Conservation (phyloP, 2,113 vertebrate species). For the Pterocles orientalis region DNA sequence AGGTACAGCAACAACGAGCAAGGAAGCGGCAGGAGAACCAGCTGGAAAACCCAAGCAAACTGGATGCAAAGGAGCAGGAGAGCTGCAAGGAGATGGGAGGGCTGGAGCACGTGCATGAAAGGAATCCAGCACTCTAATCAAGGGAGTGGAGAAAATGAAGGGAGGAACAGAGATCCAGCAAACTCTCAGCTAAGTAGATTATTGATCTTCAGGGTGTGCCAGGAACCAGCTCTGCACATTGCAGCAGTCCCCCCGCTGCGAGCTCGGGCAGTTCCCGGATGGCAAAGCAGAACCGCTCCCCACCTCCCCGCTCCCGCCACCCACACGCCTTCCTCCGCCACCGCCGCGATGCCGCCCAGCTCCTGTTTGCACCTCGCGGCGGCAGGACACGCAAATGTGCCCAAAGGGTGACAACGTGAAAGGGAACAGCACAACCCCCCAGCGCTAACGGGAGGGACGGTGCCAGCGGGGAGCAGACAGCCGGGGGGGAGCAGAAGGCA, state of each 20-base stretch:
- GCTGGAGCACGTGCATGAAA: background rate
- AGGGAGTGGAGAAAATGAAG: background rate
- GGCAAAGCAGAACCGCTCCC: background rate
- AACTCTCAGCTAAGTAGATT: conserved; percentile 63
- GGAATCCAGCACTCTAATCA: background rate
- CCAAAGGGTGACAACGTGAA: background rate
- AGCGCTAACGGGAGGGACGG: background rate
- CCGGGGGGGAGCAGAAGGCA: background rate
- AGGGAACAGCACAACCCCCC: background rate
- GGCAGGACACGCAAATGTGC: background rate
- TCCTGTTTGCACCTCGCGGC: background rate
- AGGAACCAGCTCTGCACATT: conserved; percentile 56
- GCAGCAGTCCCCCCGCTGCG: conserved; percentile 11
- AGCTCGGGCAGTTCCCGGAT: background rate
- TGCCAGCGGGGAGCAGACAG: background rate
- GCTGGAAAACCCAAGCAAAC: background rate
- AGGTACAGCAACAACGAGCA: background rate
- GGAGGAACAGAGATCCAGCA: conserved; percentile 1
- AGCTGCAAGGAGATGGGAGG: background rate
- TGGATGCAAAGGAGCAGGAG: background rate
- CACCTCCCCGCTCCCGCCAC: background rate
- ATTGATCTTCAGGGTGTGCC: conserved; percentile 62
- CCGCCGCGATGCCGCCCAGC: background rate
- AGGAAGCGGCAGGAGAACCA: background rate
- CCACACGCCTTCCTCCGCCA: background rate